A percentile compares a stretch with the other conserved stretches of the same genome.
These are phyloP conservation scores for Melipona beecheii DNA, from an alignment of 2,888 invertebrate genomes.

Conservation along the genomic window DNA sequence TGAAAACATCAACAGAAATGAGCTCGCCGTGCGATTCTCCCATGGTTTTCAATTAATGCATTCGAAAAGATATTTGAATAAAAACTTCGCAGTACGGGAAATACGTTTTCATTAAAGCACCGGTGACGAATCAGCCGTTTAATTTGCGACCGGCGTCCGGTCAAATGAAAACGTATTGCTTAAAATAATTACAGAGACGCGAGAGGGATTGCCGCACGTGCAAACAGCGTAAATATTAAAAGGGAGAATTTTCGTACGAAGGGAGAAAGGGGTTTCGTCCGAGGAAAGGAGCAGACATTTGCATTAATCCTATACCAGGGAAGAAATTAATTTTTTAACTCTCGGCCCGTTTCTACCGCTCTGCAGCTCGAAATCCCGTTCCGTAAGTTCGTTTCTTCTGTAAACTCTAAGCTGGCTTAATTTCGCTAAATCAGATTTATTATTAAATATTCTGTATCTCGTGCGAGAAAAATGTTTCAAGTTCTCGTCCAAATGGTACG, in stretches of 20 bases:
- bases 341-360: not conserved
- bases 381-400: not conserved
- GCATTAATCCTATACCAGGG: not conserved
- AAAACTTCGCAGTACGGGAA: not conserved
- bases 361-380: not conserved
- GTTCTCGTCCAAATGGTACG: no score
- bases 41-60: not conserved
- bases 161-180: constrained; percentile 10
- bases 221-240: constrained; percentile 3
- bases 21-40: not conserved
- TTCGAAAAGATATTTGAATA: not conserved
- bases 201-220: not conserved
- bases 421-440: constrained; percentile 1
- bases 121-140: not conserved
- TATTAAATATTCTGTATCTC: not conserved
- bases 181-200: constrained; percentile 7
- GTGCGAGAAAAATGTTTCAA: not conserved
- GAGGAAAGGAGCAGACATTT: not conserved
- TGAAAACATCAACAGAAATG: not conserved
- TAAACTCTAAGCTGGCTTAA: not conserved
- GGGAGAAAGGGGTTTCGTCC: not conserved
- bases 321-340: constrained; percentile 27
- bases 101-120: not conserved
- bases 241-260: not conserved
- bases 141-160: not conserved